Conservation (phyloP, 2,888 invertebrate species). For the Ectropis crepuscularia region DNA sequence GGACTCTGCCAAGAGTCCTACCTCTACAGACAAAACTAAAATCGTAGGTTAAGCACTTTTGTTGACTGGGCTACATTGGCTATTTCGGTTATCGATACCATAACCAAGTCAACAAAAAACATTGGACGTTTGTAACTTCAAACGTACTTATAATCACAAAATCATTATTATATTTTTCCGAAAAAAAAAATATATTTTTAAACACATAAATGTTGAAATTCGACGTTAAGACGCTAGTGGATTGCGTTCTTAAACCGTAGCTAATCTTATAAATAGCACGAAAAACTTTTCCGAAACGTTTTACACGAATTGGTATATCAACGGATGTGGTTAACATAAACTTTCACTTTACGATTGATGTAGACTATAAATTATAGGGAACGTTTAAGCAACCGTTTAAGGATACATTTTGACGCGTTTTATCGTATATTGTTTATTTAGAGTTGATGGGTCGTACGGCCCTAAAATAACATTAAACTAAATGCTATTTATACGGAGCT, state of each 20-base stretch:
- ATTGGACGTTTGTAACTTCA: too few species aligned
- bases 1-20: too few species aligned
- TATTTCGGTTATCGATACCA: too few species aligned
- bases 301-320: conserved; percentile 46
- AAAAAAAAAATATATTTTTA: too few species aligned
- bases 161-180: too few species aligned
- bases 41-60: too few species aligned
- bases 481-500: conserved; percentile 14
- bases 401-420: conserved; percentile 27
- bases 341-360: conserved; percentile 43
- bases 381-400: conserved; percentile 20
- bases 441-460: conserved; percentile 24
- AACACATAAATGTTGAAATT: too few species aligned
- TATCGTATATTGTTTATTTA: conserved; percentile 33
- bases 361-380: conserved; percentile 34
- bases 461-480: conserved; percentile 26
- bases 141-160: too few species aligned
- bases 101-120: too few species aligned
- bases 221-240: too few species aligned
- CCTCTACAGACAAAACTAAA: too few species aligned
- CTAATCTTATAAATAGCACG: conserved; percentile 59
- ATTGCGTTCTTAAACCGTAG: conserved; percentile 5
- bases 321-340: conserved; percentile 43
- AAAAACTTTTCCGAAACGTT: conserved; percentile 55
- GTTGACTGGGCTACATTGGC: too few species aligned